Base-by-base conservation (phyloP, 2,113 vertebrate genomes). In the Esox niger region DNA sequence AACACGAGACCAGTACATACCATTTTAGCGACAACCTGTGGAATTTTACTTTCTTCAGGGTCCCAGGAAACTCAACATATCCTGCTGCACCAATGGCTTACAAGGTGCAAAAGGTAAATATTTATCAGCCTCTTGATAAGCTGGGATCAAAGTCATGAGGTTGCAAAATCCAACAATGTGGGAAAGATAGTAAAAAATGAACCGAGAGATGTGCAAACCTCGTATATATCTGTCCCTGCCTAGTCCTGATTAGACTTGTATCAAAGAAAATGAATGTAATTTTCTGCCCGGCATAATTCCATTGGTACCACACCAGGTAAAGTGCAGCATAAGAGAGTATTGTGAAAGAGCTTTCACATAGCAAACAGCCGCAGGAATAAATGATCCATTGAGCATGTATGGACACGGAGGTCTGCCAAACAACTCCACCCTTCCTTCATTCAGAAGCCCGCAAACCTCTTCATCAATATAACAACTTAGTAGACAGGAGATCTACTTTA, bases 361-460 rank as follows among this genome's bases (percentile, higher is more conserved):
- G 43, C 60, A 66, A 66, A 74, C 52, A 30, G 25, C 4, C 30
- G 29, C 43, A 70, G 54, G 59, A 67, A 58, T 74, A 59, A 46
- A 68, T 59, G 55, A 69, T 52, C 33, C 70, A 29, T 57, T 33
- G 26, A 72, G 69, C 74, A 5, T 9, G 20, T 62, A 52, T 73
- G 82, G 81, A 82, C 64, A 77, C 79, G 78, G 78, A 74, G 0
- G n/a, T 21, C 59, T 43, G 38, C 2, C 52, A 10, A 61, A 61
- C 17, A 56, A 54, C 66, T 64, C 23, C 77, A 38, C 82, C 81
- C 82, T 82, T 80, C 74, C 75, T 75, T 43, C 15, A 67, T 69
- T 70, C 32, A 78, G 66, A 26, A 9, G 47, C 20, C 54, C 21
- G 21, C 3, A 25, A 52, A 52, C 47, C 38, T 17, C 38, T 43